These are phyloP conservation scores for Mormyrus lacerda DNA, from an alignment of 2,113 vertebrate species.

Conservation along the genomic window DNA sequence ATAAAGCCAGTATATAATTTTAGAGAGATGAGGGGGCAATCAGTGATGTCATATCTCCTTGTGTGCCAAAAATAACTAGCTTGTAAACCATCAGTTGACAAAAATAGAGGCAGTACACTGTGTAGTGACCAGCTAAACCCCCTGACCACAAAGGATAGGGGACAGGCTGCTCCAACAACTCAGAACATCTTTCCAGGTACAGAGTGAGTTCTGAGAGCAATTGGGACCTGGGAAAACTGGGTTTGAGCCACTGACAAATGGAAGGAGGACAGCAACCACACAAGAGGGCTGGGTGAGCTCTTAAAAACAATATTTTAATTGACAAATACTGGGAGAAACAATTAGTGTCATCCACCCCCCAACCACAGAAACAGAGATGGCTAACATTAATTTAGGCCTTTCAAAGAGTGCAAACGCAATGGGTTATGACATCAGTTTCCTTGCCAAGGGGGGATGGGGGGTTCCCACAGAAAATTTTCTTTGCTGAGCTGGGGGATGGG, in stretches of 20 bases:
- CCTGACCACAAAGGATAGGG: background rate
- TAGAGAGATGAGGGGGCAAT: background rate
- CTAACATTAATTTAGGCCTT: background rate
- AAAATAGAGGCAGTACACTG: background rate
- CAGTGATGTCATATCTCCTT: background rate
- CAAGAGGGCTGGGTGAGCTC: background rate
- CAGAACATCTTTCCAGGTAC: background rate
- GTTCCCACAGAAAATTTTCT: too few species aligned
- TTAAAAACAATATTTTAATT: background rate
- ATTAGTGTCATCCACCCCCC: too few species aligned
- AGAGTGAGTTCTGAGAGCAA: background rate
- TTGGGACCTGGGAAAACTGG: background rate
- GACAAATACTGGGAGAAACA: background rate
- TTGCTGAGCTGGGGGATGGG: background rate
- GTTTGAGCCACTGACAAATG: background rate
- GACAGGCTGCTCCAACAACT: background rate
- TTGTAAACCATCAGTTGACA: background rate
- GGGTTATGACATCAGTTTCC: background rate
- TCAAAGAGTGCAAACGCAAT: background rate
- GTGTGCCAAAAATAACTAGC: background rate
- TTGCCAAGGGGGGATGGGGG: too few species aligned
- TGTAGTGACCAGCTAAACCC: background rate
- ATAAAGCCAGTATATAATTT: background rate
- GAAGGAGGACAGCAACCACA: background rate
- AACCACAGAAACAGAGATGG: too few species aligned